These are phyloP conservation scores for human DNA, from an alignment of 2,113 vertebrate genomes.

Conservation along the genomic window GRCh38 chr18:35613001-35613500, in stretches of 20 bases:
- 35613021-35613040: not conserved
- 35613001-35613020: not conserved
- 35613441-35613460: not conserved
- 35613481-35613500: not conserved
- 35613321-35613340: not conserved
- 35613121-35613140: not conserved
- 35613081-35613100: not conserved
- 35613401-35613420: not conserved
- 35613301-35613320: not conserved
- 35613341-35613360: not conserved
- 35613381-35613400: not conserved
- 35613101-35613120: not conserved
- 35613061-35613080: not conserved
- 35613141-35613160: not conserved
- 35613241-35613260: slow-evolving; percentile 7
- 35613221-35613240: not conserved
- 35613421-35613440: not conserved
- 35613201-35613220: not conserved
- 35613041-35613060: not conserved
- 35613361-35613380: not conserved
- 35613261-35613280: not conserved
- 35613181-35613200: not conserved
- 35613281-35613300: not conserved
- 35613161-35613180: not conserved
- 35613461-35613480: not conserved